A percentile compares a stretch with the other conserved stretches of the same genome.
phyloP scores from a whole-genome alignment of 2,797 vertebrate genomes.

The Tadarida brasiliensis region DNA sequence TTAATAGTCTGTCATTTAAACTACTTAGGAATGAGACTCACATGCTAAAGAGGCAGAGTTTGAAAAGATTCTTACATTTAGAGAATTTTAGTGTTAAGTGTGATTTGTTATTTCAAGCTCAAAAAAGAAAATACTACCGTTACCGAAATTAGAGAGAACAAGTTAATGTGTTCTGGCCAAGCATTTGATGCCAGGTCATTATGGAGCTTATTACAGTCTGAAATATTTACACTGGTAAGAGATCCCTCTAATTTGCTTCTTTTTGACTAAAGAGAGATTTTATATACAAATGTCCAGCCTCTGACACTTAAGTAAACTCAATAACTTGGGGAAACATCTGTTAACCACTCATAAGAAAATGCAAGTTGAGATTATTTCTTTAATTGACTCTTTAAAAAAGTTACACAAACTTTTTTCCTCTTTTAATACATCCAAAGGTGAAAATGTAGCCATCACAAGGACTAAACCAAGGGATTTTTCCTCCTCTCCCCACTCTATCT shows the following conservation, averaged over 20 bases:
- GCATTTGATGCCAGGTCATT: constrained; percentile 83
- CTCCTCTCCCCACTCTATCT: not conserved
- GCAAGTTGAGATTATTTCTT: constrained; percentile 74
- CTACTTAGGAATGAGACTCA: constrained; percentile 84
- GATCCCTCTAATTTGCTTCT: constrained; percentile 91
- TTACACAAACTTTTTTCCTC: not conserved
- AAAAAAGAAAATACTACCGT: constrained; percentile 81
- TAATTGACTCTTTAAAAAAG: constrained; percentile 73
- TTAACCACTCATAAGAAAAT: constrained; percentile 80
- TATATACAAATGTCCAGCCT: constrained; percentile 86
- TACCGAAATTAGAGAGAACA: constrained; percentile 75
- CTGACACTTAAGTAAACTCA: constrained; percentile 89
- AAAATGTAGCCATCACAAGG: not conserved
- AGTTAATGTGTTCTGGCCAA: constrained; percentile 81
- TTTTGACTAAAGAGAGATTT: constrained; percentile 88
- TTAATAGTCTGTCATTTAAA: constrained; percentile 88
- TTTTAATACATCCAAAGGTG: constrained; percentile 47
- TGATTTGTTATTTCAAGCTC: constrained; percentile 86
- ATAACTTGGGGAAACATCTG: constrained; percentile 86
- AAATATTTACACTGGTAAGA: constrained; percentile 91
- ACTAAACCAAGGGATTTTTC: not conserved
- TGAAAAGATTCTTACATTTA: constrained; percentile 89
- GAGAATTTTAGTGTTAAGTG: constrained; percentile 84
- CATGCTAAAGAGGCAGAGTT: constrained; percentile 89
- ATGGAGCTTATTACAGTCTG: constrained; percentile 89